Evolutionary conservation across 2,888 invertebrate species (phyloP).

Genomic region (Drosophila rubida): DNA sequence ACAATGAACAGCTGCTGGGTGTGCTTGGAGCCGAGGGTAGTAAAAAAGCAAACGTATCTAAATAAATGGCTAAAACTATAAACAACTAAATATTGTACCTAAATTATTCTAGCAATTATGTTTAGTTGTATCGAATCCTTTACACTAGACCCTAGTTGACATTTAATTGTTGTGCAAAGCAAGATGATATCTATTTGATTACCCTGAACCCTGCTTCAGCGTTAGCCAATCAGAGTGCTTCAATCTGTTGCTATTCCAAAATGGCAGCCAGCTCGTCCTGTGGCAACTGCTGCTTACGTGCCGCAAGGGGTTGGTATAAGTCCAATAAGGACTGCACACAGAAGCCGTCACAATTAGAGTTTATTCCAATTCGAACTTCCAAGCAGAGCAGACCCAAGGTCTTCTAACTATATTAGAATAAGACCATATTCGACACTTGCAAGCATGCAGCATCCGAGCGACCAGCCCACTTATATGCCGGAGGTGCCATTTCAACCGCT

Average conservation of each 20-base stretch:
- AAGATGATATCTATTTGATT: not conserved
- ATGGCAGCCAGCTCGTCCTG: slow-evolving; percentile 63
- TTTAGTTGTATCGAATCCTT: not conserved
- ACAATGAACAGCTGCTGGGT: not conserved
- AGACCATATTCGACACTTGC: not conserved
- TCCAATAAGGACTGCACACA: slow-evolving; percentile 65
- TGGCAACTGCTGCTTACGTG: slow-evolving; percentile 42
- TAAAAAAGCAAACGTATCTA: too few relatives aligned
- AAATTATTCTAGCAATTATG: not conserved
- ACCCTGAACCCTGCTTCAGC: not conserved
- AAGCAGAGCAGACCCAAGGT: slow-evolving; percentile 63
- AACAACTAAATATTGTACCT: not conserved
- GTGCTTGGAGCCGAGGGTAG: not conserved
- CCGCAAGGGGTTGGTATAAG: slow-evolving; percentile 52
- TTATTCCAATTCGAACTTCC: slow-evolving; percentile 70
- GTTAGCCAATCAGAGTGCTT: slow-evolving; percentile 64
- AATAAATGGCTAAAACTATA: not conserved
- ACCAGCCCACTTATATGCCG: slow-evolving; percentile 83
- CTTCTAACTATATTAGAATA: slow-evolving; percentile 29
- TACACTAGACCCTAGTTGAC: too few relatives aligned
- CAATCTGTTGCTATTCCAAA: slow-evolving; percentile 77
- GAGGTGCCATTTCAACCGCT: slow-evolving; percentile 85
- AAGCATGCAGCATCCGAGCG: slow-evolving; percentile 83
- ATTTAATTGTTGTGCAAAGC: too few relatives aligned
- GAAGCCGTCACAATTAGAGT: slow-evolving; percentile 42